Evolutionary conservation across 2,888 invertebrate genomes (phyloP).

Genomic region (Aquatica leii): DNA sequence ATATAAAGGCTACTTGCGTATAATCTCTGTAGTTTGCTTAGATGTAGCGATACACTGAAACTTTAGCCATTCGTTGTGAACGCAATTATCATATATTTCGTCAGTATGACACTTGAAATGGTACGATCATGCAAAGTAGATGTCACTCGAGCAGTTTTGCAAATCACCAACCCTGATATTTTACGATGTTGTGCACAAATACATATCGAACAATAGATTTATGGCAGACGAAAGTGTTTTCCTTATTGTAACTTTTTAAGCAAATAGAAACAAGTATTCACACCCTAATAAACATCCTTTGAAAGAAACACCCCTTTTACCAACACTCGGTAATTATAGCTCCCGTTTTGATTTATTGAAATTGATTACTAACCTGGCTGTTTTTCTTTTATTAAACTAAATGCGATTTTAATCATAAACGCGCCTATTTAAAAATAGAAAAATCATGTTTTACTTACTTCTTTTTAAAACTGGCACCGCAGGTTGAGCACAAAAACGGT

Average conservation of each 20-base stretch:
- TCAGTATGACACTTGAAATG: slow-evolving; percentile 58
- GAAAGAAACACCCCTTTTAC: slow-evolving; percentile 14
- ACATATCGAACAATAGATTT: slow-evolving; percentile 38
- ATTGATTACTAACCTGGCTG: slow-evolving; percentile 2
- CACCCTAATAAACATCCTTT: slow-evolving; percentile 18
- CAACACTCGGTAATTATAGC: slow-evolving; percentile 19
- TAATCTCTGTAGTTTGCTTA: slow-evolving; percentile 47
- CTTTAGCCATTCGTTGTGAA: slow-evolving; percentile 57
- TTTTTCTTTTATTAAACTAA: too few species aligned
- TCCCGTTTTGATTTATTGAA: slow-evolving; percentile 22
- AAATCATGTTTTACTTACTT: slow-evolving; percentile 57
- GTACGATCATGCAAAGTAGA: slow-evolving; percentile 59
- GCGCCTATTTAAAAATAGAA: not conserved
- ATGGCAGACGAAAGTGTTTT: slow-evolving; percentile 18
- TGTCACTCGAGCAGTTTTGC: slow-evolving; percentile 46
- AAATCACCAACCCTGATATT: slow-evolving; percentile 48
- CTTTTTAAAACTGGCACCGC: slow-evolving; percentile 61
- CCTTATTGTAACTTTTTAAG: slow-evolving; percentile 9
- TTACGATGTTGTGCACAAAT: slow-evolving; percentile 42
- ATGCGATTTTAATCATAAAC: not conserved
- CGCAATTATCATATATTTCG: slow-evolving; percentile 59
- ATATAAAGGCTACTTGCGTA: slow-evolving; percentile 32
- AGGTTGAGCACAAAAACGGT: slow-evolving; percentile 59
- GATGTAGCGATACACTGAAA: slow-evolving; percentile 53
- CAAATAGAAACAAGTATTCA: slow-evolving; percentile 12